These are phyloP conservation scores for Dinomys branickii DNA, from an alignment of 2,113 vertebrate genomes.

Conservation along the genomic window DNA sequence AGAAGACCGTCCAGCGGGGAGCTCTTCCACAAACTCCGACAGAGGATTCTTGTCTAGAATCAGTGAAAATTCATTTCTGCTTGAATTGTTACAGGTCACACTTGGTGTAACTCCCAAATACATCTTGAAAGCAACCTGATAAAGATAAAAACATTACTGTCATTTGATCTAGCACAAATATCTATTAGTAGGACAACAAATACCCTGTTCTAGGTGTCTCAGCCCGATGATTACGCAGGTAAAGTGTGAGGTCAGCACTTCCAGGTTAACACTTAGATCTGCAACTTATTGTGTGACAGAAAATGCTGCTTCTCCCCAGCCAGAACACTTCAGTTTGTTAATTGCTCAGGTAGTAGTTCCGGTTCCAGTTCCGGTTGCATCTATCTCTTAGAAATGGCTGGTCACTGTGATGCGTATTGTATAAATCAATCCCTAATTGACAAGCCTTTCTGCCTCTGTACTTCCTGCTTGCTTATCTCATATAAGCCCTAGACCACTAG, in stretches of 20 bases:
- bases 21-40: conserved; percentile 88
- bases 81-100: conserved; percentile 83
- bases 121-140: conserved; percentile 91
- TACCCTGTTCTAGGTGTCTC: not conserved
- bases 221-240: accelerated
- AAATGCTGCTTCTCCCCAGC: too few species aligned
- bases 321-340: not conserved
- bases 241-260: not conserved
- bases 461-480: not conserved
- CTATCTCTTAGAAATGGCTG: not conserved
- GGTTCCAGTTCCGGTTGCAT: not conserved
- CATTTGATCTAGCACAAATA: not conserved
- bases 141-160: conserved; percentile 10
- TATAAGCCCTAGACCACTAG: not conserved
- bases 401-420: too few species aligned
- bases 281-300: not conserved
- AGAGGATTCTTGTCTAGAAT: conserved; percentile 90
- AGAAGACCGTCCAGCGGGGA: conserved; percentile 85
- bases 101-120: conserved; percentile 88
- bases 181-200: not conserved
- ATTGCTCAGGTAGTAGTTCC: not conserved
- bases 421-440: too few species aligned
- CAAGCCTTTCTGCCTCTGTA: too few species aligned
- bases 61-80: conserved; percentile 88
- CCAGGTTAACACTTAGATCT: not conserved